Evolutionary conservation across 2,113 vertebrate species (phyloP).

Genomic region (Centropus bengalensis): DNA sequence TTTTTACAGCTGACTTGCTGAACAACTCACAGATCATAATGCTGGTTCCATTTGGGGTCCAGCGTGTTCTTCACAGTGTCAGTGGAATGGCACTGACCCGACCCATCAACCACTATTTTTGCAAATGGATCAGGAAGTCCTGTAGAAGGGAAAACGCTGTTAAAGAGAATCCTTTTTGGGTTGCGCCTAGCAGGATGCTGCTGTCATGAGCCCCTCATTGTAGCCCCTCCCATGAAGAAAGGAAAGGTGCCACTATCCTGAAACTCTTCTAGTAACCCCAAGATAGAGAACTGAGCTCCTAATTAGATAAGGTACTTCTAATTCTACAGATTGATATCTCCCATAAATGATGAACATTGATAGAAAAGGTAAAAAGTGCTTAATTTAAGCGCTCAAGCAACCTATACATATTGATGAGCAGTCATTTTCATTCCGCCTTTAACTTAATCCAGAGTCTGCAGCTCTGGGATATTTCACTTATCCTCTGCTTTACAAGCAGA

Average conservation of each 20-base stretch:
- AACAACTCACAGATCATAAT: constrained; percentile 94
- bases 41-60: constrained; percentile 99
- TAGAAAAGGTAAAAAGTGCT: not conserved
- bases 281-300: not conserved
- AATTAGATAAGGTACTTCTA: not conserved
- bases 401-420: accelerated
- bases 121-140: constrained; percentile 96
- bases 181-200: not conserved
- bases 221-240: not conserved
- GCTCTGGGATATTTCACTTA: not conserved
- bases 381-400: not conserved
- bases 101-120: constrained; percentile 97
- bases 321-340: no score
- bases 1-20: not conserved
- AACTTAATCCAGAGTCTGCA: not conserved
- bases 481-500: not conserved
- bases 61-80: constrained; percentile 98
- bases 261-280: not conserved
- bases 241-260: not conserved
- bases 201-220: not conserved
- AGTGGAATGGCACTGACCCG: constrained; percentile 97
- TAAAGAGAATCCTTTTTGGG: not conserved
- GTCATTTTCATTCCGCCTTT: not conserved
- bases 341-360: not conserved
- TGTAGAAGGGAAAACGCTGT: constrained; percentile 58